These are phyloP conservation scores for Myiotriccus ornatus DNA, from an alignment of 2,797 vertebrate species.

Conservation along the genomic window DNA sequence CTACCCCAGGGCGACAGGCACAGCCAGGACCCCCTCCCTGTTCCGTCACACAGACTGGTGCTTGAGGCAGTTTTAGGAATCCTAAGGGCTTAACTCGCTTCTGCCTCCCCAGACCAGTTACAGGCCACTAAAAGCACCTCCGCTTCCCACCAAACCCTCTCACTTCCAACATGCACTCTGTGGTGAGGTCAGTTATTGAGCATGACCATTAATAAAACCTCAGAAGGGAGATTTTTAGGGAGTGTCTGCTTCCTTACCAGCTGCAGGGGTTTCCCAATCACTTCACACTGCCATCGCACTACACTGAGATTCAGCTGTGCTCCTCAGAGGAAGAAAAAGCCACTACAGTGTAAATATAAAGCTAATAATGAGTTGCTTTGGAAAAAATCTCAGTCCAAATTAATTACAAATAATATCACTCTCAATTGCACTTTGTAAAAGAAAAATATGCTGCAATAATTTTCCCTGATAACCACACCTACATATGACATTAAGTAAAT, in stretches of 20 bases:
- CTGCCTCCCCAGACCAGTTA: not conserved
- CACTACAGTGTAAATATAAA: not conserved
- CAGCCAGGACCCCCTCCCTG: not conserved
- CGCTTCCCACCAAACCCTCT: not conserved
- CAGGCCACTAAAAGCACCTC: not conserved
- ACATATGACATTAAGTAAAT: not conserved
- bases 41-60: not conserved
- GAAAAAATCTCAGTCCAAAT: not conserved
- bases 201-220: slow-evolving; percentile 5
- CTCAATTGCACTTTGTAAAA: not conserved
- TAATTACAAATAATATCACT: not conserved
- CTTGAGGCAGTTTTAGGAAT: not conserved
- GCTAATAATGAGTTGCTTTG: not conserved
- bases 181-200: slow-evolving; percentile 4
- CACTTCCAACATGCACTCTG: not conserved
- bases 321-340: not conserved
- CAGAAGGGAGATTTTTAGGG: slow-evolving; percentile 43
- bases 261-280: slow-evolving; percentile 25
- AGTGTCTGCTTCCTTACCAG: not conserved
- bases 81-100: not conserved
- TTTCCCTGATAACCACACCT: not conserved
- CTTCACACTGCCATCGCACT: not conserved
- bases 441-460: not conserved
- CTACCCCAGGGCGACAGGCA: not conserved
- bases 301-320: not conserved